These are phyloP conservation scores for Zaprionus capensis DNA, from an alignment of 1,140 invertebrate species.

Conservation along the genomic window DNA sequence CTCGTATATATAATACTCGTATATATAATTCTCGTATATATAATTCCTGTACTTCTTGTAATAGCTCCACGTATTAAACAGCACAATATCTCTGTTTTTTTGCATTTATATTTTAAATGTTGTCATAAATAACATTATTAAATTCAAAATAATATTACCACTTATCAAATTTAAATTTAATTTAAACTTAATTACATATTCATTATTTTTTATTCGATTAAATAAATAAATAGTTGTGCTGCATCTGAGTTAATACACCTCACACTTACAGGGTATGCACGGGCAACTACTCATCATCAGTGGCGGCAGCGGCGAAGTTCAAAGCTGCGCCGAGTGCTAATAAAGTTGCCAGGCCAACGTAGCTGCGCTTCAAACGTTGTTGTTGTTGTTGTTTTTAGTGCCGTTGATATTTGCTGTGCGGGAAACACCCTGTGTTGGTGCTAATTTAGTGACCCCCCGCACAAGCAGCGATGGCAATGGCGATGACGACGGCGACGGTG, in stretches of 20 bases:
- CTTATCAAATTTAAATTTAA: no score
- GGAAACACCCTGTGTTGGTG: constrained; percentile 57
- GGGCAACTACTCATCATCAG: constrained; percentile 21
- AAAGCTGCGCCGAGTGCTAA: constrained; percentile 64
- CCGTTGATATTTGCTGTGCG: constrained; percentile 19
- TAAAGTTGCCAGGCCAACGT: constrained; percentile 61
- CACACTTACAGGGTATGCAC: constrained; percentile 5
- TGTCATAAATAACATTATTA: no score
- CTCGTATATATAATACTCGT: no score
- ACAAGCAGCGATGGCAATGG: constrained; percentile 13
- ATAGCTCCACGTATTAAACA: no score
- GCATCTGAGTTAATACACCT: not conserved
- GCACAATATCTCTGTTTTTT: no score
- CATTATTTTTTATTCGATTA: no score
- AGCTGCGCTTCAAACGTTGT: constrained; percentile 15
- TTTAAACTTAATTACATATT: no score
- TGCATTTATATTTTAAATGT: no score
- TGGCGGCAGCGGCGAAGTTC: constrained; percentile 54
- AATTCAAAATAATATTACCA: no score
- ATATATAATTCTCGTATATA: no score
- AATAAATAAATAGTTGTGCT: no score
- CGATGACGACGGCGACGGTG: constrained; percentile 2
- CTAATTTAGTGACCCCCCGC: constrained; percentile 66
- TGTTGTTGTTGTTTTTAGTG: constrained; percentile 14
- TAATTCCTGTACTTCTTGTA: no score